Conservation (phyloP, 2,113 vertebrate species). For the Bolborhynchus lineola region DNA sequence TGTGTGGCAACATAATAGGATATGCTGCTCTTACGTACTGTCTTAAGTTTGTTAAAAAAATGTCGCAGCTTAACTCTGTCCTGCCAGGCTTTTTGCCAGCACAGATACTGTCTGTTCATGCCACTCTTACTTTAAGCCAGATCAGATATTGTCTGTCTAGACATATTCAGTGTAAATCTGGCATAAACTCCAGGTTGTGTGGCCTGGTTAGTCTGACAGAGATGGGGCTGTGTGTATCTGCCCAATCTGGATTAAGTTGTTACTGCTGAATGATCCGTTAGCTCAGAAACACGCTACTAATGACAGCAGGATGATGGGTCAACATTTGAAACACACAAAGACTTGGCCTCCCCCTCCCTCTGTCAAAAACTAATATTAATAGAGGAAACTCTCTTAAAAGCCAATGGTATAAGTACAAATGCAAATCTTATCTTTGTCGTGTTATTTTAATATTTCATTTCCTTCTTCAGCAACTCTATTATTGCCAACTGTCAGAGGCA, state of each 20-base stretch:
- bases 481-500: conserved; percentile 50
- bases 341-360: conserved; percentile 14
- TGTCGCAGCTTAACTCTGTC: conserved; percentile 19
- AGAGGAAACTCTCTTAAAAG: conserved; percentile 54
- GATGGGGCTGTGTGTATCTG: neutral
- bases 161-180: conserved; percentile 45
- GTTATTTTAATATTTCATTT: conserved; percentile 70
- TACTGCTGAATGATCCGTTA: conserved; percentile 10
- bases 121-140: conserved; percentile 54
- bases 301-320: conserved; percentile 33
- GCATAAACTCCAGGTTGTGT: neutral
- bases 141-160: conserved; percentile 67
- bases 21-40: neutral
- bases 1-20: neutral
- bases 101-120: conserved; percentile 54
- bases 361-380: conserved; percentile 60
- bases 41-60: neutral
- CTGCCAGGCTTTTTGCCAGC: conserved; percentile 26
- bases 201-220: neutral
- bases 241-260: conserved; percentile 48
- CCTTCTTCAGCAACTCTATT: conserved; percentile 64
- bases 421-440: conserved; percentile 62
- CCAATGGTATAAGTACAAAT: conserved; percentile 53
- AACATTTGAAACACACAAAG: conserved; percentile 5
- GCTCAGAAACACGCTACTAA: neutral